Evolutionary conservation across 2,113 vertebrate genomes (phyloP).

Genomic region (Menura novaehollandiae): DNA sequence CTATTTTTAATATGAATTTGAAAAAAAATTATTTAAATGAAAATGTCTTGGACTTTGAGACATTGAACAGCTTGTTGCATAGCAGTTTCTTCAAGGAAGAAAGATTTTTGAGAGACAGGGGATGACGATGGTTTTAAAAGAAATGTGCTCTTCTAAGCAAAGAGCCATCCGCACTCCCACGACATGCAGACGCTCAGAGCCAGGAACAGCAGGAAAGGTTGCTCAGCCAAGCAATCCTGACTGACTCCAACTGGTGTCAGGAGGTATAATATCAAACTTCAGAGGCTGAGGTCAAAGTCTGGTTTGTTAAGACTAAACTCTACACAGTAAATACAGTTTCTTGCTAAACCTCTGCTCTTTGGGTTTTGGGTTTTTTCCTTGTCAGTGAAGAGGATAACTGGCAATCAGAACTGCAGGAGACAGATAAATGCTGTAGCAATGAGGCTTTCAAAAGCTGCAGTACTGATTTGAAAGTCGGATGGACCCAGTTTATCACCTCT

Average conservation of each 20-base stretch:
- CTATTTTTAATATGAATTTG: not conserved
- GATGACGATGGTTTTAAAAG: not conserved
- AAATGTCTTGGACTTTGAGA: not conserved
- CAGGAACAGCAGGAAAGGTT: not conserved
- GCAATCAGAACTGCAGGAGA: not conserved
- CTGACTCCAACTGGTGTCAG: not conserved
- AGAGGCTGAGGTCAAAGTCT: not conserved
- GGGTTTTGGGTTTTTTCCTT: not conserved
- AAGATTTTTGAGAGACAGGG: not conserved
- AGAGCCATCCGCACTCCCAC: fast-evolving
- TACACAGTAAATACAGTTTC: not conserved
- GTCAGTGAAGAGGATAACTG: not conserved
- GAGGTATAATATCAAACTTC: not conserved
- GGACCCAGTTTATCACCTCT: not conserved
- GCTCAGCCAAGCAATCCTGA: not conserved
- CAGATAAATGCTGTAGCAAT: not conserved
- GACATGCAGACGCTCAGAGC: fast-evolving
- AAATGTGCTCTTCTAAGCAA: not conserved
- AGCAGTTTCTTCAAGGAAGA: not conserved
- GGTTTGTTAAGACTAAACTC: not conserved
- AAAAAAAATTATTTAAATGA: not conserved
- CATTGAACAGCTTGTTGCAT: not conserved
- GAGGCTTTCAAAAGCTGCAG: not conserved
- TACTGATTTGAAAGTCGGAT: not conserved
- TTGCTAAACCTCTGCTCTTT: not conserved